phyloP scores from a whole-genome alignment of 2,797 vertebrate genomes.

The Leptatherina wallacei region DNA sequence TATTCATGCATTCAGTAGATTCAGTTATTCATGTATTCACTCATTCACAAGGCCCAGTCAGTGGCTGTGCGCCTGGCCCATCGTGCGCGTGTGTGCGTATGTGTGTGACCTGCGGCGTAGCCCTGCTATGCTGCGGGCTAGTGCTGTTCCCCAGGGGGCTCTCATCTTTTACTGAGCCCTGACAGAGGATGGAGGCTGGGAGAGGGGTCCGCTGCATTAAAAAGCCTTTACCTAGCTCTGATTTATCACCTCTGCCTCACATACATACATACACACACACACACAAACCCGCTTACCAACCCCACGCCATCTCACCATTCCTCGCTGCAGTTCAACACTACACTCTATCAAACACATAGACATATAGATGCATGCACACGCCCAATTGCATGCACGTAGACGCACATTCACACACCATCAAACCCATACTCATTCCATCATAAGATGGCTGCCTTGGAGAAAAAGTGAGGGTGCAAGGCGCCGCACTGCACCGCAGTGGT shows the following conservation, averaged over 20 bases:
- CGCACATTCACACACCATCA: slow-evolving; percentile 77
- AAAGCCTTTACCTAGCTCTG: slow-evolving; percentile 89
- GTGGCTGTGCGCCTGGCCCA: slow-evolving; percentile 61
- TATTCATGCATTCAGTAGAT: slow-evolving; percentile 83
- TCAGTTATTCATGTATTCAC: slow-evolving; percentile 87
- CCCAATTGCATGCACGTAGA: slow-evolving; percentile 22
- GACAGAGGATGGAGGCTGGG: slow-evolving; percentile 88
- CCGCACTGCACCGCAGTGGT: slow-evolving; percentile 73
- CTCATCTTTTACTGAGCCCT: slow-evolving; percentile 89
- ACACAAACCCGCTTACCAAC: slow-evolving; percentile 57
- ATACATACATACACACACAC: slow-evolving; percentile 44
- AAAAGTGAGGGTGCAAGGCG: slow-evolving; percentile 66
- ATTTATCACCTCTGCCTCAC: slow-evolving; percentile 85
- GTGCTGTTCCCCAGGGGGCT: slow-evolving; percentile 83
- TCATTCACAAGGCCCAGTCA: slow-evolving; percentile 82
- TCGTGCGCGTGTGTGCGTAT: slow-evolving; percentile 47
- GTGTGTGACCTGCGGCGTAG: slow-evolving; percentile 79
- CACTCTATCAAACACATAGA: slow-evolving; percentile 81
- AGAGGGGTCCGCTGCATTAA: slow-evolving; percentile 87
- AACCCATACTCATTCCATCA: slow-evolving; percentile 74
- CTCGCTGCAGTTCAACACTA: slow-evolving; percentile 61
- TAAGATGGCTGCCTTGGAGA: slow-evolving; percentile 80
- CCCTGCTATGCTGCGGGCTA: slow-evolving; percentile 80
- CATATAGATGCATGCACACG: slow-evolving; percentile 36
- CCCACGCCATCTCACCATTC: slow-evolving; percentile 73